Conservation (phyloP, 1,140 invertebrate genomes). For the Scaptomyza pallida region DNA sequence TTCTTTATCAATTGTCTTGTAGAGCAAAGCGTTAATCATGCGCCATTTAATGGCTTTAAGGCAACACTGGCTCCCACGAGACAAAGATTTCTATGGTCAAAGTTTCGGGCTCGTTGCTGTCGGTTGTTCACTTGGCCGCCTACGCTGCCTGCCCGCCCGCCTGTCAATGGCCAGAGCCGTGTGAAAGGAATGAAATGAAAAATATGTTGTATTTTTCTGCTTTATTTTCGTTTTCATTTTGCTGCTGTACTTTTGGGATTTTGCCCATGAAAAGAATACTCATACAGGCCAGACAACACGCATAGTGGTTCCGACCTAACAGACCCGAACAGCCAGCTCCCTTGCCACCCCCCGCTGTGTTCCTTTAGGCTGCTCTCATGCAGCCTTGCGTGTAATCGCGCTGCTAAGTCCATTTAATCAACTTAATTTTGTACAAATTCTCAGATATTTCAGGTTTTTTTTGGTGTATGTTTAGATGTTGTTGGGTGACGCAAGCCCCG, state of each 20-base stretch:
- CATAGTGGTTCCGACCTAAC: conserved; percentile 24
- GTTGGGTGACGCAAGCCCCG: conserved; percentile 56
- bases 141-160: not conserved
- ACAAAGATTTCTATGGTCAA: conserved; percentile 72
- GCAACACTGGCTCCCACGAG: conserved; percentile 61
- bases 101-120: conserved; percentile 53
- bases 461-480: conserved; percentile 5
- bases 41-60: conserved; percentile 70
- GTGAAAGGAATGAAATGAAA: conserved; percentile 69
- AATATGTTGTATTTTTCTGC: conserved; percentile 40
- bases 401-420: conserved; percentile 81
- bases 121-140: conserved; percentile 29
- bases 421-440: conserved; percentile 82
- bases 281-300: conserved; percentile 42
- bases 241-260: conserved; percentile 31
- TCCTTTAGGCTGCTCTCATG: conserved; percentile 14
- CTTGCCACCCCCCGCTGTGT: not conserved
- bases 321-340: conserved; percentile 2
- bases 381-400: conserved; percentile 76
- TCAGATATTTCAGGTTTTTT: conserved; percentile 61
- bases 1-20: conserved; percentile 76
- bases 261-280: conserved; percentile 30
- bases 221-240: not conserved
- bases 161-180: conserved; percentile 47
- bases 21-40: conserved; percentile 77